These are phyloP conservation scores for Andrena haemorrhoa DNA, from an alignment of 2,888 invertebrate genomes.

Conservation along the genomic window DNA sequence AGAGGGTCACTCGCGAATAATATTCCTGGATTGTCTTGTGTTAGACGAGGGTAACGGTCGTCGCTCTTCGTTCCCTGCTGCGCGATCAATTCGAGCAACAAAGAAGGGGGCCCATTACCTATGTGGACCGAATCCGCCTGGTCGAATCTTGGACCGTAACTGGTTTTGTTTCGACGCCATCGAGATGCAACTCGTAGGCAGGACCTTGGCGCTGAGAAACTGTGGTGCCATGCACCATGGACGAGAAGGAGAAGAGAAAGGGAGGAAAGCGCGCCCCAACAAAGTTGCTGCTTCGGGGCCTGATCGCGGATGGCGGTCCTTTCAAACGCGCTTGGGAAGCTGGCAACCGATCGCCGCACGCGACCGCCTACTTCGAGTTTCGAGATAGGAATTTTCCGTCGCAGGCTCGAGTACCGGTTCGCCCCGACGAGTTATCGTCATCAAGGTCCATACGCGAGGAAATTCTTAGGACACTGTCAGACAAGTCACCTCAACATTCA, in stretches of 20 bases:
- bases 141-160: conserved; percentile 39
- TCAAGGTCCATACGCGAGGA: conserved; percentile 6
- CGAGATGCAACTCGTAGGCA: conserved; percentile 42
- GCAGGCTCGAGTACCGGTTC: conserved; percentile 25
- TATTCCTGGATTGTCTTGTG: conserved; percentile 8
- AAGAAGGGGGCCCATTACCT: conserved; percentile 19
- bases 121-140: conserved; percentile 4
- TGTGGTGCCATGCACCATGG: conserved; percentile 26
- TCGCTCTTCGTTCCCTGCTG: background rate
- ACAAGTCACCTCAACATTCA: no score
- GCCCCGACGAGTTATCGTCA: conserved; percentile 13
- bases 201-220: conserved; percentile 37
- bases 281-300: conserved; percentile 2
- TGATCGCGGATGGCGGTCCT: no score
- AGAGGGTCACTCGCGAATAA: background rate
- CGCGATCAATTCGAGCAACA: conserved; percentile 23
- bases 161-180: conserved; percentile 19
- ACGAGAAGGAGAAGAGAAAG: no score
- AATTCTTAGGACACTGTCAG: background rate
- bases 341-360: background rate
- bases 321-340: no score
- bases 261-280: background rate
- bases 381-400: conserved; percentile 37
- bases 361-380: background rate
- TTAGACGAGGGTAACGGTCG: background rate